A percentile compares a stretch with the other conserved stretches of the same genome.
Conservation (phyloP, 2,113 vertebrate species). For the Melanerpes formicivorus region DNA sequence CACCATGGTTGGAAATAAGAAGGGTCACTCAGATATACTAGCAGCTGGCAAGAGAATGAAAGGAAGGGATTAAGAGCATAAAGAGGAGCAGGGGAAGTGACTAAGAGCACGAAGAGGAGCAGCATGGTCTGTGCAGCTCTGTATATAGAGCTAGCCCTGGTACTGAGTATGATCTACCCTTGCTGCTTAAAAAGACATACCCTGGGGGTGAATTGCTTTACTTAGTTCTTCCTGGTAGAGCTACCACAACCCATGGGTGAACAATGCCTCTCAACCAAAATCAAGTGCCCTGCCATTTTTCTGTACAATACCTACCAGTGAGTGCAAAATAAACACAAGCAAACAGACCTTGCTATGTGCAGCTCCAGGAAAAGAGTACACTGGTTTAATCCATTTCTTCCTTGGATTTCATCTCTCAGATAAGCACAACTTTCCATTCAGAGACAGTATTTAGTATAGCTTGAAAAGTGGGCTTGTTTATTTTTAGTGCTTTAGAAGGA, state of each 20-base stretch:
- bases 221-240: neutral
- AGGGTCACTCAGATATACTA: neutral
- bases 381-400: neutral
- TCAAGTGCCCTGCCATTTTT: neutral
- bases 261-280: neutral
- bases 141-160: neutral
- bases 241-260: neutral
- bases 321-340: neutral
- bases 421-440: neutral
- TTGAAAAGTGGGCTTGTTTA: constrained; percentile 8
- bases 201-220: neutral
- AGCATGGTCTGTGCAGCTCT: neutral
- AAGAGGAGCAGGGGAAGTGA: neutral
- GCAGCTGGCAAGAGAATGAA: neutral
- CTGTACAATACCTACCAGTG: neutral
- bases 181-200: neutral
- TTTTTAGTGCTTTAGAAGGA: constrained; percentile 22
- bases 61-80: neutral
- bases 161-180: fast-evolving
- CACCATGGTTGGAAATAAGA: neutral
- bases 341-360: neutral
- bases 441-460: neutral
- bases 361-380: neutral
- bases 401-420: neutral
- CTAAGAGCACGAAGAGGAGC: neutral